These are phyloP conservation scores for Petrocephalus microphthalmus DNA, from an alignment of 2,113 vertebrate genomes.

Conservation along the genomic window DNA sequence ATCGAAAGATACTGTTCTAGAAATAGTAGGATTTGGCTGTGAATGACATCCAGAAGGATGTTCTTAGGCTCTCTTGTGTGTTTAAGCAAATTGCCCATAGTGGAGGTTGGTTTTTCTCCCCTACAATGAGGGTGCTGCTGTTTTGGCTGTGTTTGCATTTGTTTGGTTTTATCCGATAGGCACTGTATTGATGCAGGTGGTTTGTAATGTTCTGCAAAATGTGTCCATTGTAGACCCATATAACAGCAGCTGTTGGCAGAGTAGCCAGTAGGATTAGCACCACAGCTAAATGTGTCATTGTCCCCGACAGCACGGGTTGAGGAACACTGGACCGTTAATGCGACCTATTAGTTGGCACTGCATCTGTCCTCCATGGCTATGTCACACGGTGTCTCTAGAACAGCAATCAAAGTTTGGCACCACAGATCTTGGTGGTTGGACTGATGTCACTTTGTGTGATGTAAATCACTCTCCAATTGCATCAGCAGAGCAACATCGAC, in stretches of 20 bases:
- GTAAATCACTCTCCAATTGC: neutral
- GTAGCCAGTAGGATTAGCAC: conserved; percentile 2
- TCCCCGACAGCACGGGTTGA: neutral
- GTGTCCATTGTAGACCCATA: neutral
- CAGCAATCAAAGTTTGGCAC: neutral
- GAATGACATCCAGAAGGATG: neutral
- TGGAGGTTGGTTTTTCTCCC: neutral
- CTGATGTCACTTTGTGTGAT: neutral
- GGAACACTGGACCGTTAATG: neutral
- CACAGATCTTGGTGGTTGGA: neutral
- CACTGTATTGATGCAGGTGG: neutral
- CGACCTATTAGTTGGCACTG: neutral
- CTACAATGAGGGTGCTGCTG: neutral
- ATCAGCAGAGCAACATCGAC: neutral
- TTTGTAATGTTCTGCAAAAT: neutral
- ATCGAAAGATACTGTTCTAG: neutral
- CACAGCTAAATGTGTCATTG: neutral
- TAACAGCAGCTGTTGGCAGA: conserved; percentile 1
- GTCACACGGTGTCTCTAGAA: neutral
- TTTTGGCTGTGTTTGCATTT: neutral
- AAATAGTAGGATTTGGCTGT: neutral
- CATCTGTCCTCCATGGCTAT: neutral
- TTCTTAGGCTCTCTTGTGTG: neutral
- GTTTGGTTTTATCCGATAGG: neutral
- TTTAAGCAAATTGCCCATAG: neutral